These are phyloP conservation scores for Brachionus calyciflorus DNA, from an alignment of 1,140 invertebrate genomes.

Conservation along the genomic window DNA sequence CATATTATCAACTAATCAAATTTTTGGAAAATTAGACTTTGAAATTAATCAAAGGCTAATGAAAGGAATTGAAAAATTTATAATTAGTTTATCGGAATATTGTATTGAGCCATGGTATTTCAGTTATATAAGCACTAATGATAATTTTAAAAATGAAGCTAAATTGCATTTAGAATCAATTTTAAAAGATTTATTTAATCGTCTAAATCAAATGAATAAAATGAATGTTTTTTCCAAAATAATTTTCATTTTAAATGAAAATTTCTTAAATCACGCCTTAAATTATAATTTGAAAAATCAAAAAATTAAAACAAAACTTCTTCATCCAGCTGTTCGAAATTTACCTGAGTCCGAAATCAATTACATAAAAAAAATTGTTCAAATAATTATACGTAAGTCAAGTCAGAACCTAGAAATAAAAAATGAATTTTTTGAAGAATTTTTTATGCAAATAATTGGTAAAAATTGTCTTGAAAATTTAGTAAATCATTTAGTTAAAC, in stretches of 20 bases:
- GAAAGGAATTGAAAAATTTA: not conserved
- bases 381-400: conserved; percentile 20
- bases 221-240: not conserved
- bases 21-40: no score
- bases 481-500: not conserved
- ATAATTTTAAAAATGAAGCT: not conserved
- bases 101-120: conserved; percentile 36
- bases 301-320: not conserved
- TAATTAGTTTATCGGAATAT: not conserved
- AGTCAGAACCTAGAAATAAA: conserved; percentile 7
- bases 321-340: conserved; percentile 24
- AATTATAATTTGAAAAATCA: not conserved
- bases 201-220: conserved; percentile 5
- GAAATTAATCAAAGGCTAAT: not conserved
- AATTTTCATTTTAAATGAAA: conserved; percentile 4
- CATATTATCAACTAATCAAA: no score
- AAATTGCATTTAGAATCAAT: conserved; percentile 1
- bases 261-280: not conserved
- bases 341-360: not conserved
- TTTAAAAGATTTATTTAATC: conserved; percentile 21
- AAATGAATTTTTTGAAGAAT: conserved; percentile 4
- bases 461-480: conserved; percentile 31
- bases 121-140: not conserved
- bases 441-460: conserved; percentile 20
- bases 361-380: conserved; percentile 34